These are phyloP conservation scores for Ophion ventricosus DNA, from an alignment of 2,888 invertebrate species.

Conservation along the genomic window DNA sequence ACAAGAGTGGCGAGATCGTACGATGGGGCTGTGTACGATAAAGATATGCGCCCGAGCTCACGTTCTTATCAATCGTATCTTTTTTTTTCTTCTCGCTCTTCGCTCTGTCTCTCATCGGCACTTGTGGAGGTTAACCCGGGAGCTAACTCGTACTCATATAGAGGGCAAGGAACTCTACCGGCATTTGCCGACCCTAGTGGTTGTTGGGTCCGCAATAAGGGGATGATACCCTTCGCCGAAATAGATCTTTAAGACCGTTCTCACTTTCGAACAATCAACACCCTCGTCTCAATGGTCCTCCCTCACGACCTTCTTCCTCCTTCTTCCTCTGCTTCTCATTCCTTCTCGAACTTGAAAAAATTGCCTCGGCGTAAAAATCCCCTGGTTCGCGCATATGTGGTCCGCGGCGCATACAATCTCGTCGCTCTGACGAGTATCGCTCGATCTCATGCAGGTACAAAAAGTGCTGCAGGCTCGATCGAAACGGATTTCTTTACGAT, in stretches of 20 bases:
- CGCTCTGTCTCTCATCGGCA: background rate
- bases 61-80: constrained; percentile 53
- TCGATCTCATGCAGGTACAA: constrained; percentile 41
- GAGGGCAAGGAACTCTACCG: constrained; percentile 5
- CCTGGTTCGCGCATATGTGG: constrained; percentile 1
- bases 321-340: background rate
- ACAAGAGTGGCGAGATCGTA: background rate
- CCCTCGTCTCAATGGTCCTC: constrained; percentile 25
- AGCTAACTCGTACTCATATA: no score
- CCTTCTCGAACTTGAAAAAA: constrained; percentile 14
- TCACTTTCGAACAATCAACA: constrained; percentile 37
- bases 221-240: constrained; percentile 14
- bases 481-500: constrained; percentile 30
- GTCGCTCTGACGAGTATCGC: constrained; percentile 21
- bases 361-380: background rate
- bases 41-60: constrained; percentile 38
- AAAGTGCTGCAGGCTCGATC: background rate
- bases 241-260: constrained; percentile 13
- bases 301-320: background rate
- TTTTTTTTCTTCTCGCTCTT: constrained; percentile 1
- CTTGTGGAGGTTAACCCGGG: background rate
- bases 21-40: constrained; percentile 12
- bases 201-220: background rate
- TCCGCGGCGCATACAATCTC: constrained; percentile 41
- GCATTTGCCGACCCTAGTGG: background rate